These are phyloP conservation scores for Tenualosa ilisha DNA, from an alignment of 2,797 vertebrate species.

Conservation along the genomic window DNA sequence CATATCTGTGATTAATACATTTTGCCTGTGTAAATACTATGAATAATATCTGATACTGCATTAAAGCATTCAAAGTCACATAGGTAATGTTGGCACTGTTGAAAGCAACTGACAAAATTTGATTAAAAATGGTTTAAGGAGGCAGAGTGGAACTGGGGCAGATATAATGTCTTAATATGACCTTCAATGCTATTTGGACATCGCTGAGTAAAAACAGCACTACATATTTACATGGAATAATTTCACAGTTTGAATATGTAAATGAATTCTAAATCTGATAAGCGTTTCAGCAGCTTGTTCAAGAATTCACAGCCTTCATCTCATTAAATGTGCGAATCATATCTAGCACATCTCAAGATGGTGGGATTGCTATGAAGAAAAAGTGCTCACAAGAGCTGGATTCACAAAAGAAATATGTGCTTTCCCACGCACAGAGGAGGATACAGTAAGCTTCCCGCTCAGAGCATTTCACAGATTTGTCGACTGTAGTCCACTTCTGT, in stretches of 20 bases:
- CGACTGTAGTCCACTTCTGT: not conserved
- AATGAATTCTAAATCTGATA: not conserved
- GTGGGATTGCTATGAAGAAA: not conserved
- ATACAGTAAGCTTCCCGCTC: not conserved
- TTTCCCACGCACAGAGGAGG: not conserved
- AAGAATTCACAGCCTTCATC: not conserved
- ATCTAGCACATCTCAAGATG: not conserved
- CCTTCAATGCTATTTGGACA: not conserved
- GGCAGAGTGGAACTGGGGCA: not conserved
- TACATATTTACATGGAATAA: not conserved
- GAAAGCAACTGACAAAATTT: too few species aligned
- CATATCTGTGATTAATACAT: not conserved
- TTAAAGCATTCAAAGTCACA: too few species aligned
- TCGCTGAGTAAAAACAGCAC: not conserved
- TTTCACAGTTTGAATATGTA: not conserved
- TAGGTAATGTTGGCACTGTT: too few species aligned
- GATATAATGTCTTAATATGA: not conserved
- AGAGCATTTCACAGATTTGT: not conserved
- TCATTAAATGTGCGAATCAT: slow-evolving; percentile 6
- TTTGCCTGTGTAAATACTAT: not conserved
- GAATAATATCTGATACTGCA: too few species aligned
- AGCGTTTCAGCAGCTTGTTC: not conserved
- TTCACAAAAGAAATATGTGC: not conserved
- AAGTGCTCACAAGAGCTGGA: not conserved
- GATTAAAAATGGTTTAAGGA: not conserved